Evolutionary conservation across 2,113 vertebrate species (phyloP).

Genomic region (Myrmecophaga tridactyla): DNA sequence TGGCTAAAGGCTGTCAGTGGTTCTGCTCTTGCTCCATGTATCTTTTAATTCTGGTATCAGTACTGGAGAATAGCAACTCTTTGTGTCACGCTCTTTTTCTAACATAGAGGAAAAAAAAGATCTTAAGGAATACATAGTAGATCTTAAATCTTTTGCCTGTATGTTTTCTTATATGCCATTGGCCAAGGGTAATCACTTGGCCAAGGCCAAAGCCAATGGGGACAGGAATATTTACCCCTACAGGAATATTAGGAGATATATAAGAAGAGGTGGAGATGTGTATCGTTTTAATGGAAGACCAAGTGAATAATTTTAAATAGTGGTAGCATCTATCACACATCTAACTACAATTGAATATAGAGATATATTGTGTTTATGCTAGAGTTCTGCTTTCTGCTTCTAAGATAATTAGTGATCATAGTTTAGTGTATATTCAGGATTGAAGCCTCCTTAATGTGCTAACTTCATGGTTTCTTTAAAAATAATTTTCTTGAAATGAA

Average conservation of each 20-base stretch:
- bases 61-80: constrained; percentile 13
- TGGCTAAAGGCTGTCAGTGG: constrained; percentile 13
- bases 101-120: constrained; percentile 1
- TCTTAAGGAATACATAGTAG: constrained; percentile 39
- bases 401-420: not conserved
- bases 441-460: not conserved
- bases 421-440: not conserved
- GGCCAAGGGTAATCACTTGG: not conserved
- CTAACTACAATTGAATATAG: not conserved
- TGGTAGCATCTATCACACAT: not conserved
- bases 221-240: constrained; percentile 9
- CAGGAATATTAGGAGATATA: not conserved
- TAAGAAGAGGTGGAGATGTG: not conserved
- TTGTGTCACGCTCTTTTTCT: constrained; percentile 55
- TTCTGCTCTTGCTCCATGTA: constrained; percentile 5
- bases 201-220: not conserved
- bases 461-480: constrained; percentile 32
- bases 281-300: constrained; percentile 12
- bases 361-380: not conserved
- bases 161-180: constrained; percentile 44
- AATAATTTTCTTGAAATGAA: constrained; percentile 5
- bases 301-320: constrained; percentile 11
- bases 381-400: not conserved
- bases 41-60: constrained; percentile 57
- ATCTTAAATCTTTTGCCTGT: constrained; percentile 56